A percentile compares a stretch with the other conserved stretches of the same genome.
These are phyloP conservation scores for Antheraea yamamai DNA, from an alignment of 2,888 invertebrate genomes.

Conservation along the genomic window DNA sequence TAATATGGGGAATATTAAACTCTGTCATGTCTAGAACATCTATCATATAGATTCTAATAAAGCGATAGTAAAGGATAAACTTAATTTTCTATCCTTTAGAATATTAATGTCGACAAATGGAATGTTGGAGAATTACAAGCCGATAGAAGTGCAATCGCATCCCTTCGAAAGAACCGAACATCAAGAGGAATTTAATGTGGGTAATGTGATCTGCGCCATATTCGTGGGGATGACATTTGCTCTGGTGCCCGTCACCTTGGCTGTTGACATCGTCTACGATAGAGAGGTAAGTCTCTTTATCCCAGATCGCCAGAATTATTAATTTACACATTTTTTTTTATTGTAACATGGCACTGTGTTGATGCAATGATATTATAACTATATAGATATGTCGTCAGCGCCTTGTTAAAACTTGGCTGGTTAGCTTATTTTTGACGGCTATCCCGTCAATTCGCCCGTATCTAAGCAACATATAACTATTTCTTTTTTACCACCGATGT, in stretches of 20 bases:
- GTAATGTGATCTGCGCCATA: constrained; percentile 87
- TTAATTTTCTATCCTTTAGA: constrained; percentile 37
- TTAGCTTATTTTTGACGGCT: no score
- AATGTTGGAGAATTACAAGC: constrained; percentile 70
- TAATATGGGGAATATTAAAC: no score
- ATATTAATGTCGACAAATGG: constrained; percentile 64
- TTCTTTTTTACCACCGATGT: no score
- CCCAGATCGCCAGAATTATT: neutral
- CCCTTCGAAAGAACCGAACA: constrained; percentile 89
- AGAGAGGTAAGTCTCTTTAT: constrained; percentile 84
- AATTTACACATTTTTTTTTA: no score
- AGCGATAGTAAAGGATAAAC: neutral
- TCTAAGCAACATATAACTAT: no score
- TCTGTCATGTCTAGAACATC: no score
- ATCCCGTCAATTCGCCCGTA: no score
- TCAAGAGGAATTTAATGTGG: constrained; percentile 87
- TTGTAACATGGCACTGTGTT: no score
- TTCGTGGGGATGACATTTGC: constrained; percentile 92
- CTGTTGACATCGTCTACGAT: constrained; percentile 91
- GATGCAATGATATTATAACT: no score
- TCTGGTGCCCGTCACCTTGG: constrained; percentile 88
- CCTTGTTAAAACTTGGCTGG: no score
- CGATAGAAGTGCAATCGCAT: constrained; percentile 85
- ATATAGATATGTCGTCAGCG: no score
- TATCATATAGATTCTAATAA: no score